Base-by-base conservation (phyloP, 2,888 invertebrate genomes). In the Crossocerus cetratus region DNA sequence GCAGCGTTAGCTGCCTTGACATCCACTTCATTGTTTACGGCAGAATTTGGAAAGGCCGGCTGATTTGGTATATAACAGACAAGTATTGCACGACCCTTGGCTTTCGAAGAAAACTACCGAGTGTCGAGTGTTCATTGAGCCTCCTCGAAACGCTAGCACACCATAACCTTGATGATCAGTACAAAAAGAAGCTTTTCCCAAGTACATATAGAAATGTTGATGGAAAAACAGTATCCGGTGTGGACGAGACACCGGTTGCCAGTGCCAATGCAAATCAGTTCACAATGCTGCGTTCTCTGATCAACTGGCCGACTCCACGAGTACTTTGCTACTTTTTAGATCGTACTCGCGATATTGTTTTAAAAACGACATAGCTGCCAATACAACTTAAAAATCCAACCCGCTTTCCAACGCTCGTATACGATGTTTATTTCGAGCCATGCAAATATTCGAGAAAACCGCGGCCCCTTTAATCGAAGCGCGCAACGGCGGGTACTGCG, bases 1-100 rank as follows among this genome's bases (percentile, higher is more conserved):
- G 94, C 73, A 94, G 21, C 32, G 86, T 60, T 4, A 88, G 71
- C 61, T 85, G 83, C 59, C 74, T 80, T 4, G 82, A 68, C 23
- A 78, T 63, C 76, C 82, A 80, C 68, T 61, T 81, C 87, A 87
- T 89, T 72, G 77, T 87, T 11, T 44, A 4, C 16, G 42, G 13
- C 2, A 42, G 0, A 11, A 8, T 45, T 45, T 16, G 0, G 22
- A 49, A 54, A 32, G 11, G 32, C 32, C 32, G 32, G 32, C 32
- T 32, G 32, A 32, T 32, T 8, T 1, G 11, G 32, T 32, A 32
- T 32, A 32, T 32, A 0, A 11, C 32, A 5, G 32, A 32, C 0
- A 32, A 32, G 1, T 32, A 32, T 32, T 11, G 32, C 32, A 32
- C 32, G 8, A 11, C 32, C 32, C 32, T 32, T 32, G 5, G 11